phyloP scores from a whole-genome alignment of 2,888 invertebrate genomes.

The Metellina segmentata region DNA sequence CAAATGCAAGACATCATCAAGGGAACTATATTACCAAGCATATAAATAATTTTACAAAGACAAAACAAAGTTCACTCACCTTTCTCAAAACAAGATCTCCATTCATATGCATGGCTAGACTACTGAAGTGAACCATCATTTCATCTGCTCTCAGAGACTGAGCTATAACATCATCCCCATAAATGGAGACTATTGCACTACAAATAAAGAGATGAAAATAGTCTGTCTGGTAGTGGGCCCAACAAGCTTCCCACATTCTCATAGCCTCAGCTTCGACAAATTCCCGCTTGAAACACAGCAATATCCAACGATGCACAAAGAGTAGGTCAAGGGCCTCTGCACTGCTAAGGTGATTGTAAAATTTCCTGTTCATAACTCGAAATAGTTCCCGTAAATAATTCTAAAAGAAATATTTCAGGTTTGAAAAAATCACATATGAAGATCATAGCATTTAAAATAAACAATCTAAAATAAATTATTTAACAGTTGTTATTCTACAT shows the following conservation, averaged over 20 bases:
- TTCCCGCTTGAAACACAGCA: slow-evolving; percentile 95
- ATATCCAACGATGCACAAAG: slow-evolving; percentile 97
- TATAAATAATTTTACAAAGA: background rate
- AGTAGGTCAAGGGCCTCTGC: slow-evolving; percentile 93
- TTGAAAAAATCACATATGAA: background rate
- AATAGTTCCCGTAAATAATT: slow-evolving; percentile 92
- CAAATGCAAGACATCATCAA: too few relatives aligned
- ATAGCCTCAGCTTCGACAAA: slow-evolving; percentile 93
- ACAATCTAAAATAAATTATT: background rate
- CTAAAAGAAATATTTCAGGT: slow-evolving; percentile 80
- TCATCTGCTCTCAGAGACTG: slow-evolving; percentile 96
- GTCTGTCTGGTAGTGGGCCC: slow-evolving; percentile 97
- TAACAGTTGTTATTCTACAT: background rate
- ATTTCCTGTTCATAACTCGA: slow-evolving; percentile 93
- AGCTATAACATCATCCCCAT: slow-evolving; percentile 91
- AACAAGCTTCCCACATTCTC: slow-evolving; percentile 97
- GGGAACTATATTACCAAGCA: background rate
- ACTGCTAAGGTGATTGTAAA: slow-evolving; percentile 92
- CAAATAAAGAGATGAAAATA: slow-evolving; percentile 97
- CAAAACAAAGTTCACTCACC: slow-evolving; percentile 80
- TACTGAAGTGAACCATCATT: slow-evolving; percentile 96
- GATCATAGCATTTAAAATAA: background rate
- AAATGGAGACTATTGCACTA: slow-evolving; percentile 94
- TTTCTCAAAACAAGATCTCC: slow-evolving; percentile 93
- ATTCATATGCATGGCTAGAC: slow-evolving; percentile 98